These are phyloP conservation scores for Agrotis puta DNA, from an alignment of 2,888 invertebrate species.

Conservation along the genomic window DNA sequence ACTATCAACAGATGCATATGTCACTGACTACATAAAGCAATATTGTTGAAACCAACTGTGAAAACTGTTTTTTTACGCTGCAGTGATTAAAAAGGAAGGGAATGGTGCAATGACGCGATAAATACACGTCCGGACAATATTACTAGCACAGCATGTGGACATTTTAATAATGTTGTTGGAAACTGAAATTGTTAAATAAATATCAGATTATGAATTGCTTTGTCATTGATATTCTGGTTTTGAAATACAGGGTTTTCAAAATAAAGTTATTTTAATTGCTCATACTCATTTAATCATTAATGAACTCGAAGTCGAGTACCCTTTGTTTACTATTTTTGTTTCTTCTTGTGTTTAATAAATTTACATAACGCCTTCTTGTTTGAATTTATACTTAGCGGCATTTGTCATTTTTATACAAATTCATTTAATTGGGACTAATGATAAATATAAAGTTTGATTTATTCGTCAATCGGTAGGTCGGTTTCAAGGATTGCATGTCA, in stretches of 20 bases:
- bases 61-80: slow-evolving; percentile 66
- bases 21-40: slow-evolving; percentile 64
- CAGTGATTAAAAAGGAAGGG: slow-evolving; percentile 67
- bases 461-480: slow-evolving; percentile 1
- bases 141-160: slow-evolving; percentile 37
- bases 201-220: not conserved
- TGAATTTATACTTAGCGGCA: not conserved
- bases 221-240: not conserved
- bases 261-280: not conserved
- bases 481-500: slow-evolving; percentile 49
- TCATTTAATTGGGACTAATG: not conserved
- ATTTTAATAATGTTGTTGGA: slow-evolving; percentile 23
- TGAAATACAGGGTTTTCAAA: not conserved
- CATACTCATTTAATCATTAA: no score
- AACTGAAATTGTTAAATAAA: not conserved
- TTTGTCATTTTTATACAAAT: not conserved
- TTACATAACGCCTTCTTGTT: not conserved
- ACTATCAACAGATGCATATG: slow-evolving; percentile 25
- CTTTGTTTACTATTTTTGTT: no score
- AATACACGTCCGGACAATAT: slow-evolving; percentile 67
- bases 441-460: not conserved
- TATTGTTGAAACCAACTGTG: slow-evolving; percentile 77
- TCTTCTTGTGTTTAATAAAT: no score
- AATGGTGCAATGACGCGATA: slow-evolving; percentile 65
- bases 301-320: no score